A percentile compares a stretch with the other conserved stretches of the same genome.
phyloP scores from a whole-genome alignment of 2,113 vertebrate genomes.

The Poecile atricapillus region DNA sequence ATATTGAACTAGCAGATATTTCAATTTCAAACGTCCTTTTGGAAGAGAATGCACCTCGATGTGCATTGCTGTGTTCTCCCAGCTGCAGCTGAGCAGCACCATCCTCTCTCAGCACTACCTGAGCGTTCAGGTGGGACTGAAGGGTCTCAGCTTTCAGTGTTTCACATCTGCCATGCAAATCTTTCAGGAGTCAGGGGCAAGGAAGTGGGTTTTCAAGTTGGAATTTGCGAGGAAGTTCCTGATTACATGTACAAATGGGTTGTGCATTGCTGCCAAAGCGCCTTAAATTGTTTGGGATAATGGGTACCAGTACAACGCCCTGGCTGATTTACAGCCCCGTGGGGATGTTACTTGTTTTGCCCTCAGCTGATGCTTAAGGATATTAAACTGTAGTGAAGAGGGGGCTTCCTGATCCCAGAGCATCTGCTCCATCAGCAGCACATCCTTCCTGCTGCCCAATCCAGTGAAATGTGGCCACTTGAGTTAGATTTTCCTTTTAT shows the following conservation, averaged over 20 bases:
- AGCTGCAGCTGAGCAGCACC: neutral
- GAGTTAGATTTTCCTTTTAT: neutral
- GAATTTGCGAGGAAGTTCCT: neutral
- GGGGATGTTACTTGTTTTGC: neutral
- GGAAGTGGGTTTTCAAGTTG: neutral
- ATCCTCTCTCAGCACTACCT: neutral
- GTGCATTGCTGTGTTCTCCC: neutral
- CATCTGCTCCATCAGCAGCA: neutral
- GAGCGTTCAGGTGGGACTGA: neutral
- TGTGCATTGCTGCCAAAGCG: neutral
- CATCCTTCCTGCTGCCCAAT: neutral
- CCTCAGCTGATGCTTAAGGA: neutral
- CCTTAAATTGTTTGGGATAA: neutral
- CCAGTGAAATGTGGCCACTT: neutral
- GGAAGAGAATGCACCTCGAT: accelerated
- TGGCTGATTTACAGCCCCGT: neutral
- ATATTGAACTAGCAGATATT: neutral
- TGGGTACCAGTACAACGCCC: too few relatives aligned
- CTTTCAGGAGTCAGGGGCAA: neutral
- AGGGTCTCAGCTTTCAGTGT: neutral
- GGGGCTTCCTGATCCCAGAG: neutral
- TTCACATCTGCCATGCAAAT: neutral
- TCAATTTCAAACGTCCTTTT: neutral
- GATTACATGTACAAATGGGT: neutral
- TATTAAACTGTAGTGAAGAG: neutral